Evolutionary conservation across 37 sponge, comb jelly and placozoan genomes (phyloP), one percentile per base, ranked within the genome.

Genomic region (Chondrosia reniformis): DNA sequence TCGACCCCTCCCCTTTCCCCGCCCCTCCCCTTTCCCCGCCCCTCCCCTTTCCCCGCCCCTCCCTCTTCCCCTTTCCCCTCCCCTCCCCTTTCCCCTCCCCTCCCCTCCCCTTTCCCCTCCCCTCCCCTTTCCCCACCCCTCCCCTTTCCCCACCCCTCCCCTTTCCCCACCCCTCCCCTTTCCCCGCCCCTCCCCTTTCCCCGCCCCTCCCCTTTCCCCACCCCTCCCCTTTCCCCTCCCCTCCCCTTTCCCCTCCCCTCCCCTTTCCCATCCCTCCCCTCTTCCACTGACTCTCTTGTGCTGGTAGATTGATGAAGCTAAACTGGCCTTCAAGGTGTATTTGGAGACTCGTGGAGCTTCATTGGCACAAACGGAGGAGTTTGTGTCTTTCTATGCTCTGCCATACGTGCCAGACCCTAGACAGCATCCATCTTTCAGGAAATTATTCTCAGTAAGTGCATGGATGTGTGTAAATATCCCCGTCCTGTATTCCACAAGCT

Each of bases 331-430:
- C 84, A 83, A 79, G 27, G 31, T 55, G 55, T 94, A 90, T 74
- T 83, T 94, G 44, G 82, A 83, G 46, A 83, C 34, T 7, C 52
- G 88, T 12, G 87, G 91, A 0, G 42, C 82, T 0, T 32, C 37
- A 24, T 45, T 94, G 31, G 79, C 91, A n/a, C 79, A 84, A 49
- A 59, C 43, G 9, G 80, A 78, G 17, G 91, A 94, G 44, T 58
- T 94, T 44, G 79, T 88, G 10, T 21, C 85, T 0, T 89, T 77
- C 76, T 94, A 80, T 75, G 94, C 94, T 10, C 78, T 83, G 1
- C 84, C 84, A 19, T 83, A 77, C 39, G 41, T 83, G 61, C 77
- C 59, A 44, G 84, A 83, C 52, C 67, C 66, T 1, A 32, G 82
- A 2, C 61, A 72, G 5, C 94, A 94, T 58, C 80, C 88, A 22